phyloP scores from a whole-genome alignment of 2,113 vertebrate genomes.

The Pongo abelii region DNA sequence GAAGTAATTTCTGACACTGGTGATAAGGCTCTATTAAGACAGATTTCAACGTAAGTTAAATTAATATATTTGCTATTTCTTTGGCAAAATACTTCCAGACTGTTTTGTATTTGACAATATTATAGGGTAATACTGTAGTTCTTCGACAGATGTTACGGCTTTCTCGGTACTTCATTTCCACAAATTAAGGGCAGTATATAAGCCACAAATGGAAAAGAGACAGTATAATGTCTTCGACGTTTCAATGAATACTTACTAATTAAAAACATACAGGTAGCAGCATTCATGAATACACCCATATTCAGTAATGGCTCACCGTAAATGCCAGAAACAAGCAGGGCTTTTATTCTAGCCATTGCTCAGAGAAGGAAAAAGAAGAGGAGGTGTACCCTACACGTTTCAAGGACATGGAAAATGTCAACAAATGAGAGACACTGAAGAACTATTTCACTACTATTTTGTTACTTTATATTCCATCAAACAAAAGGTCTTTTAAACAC shows the following conservation, averaged over 20 bases:
- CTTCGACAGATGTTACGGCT: background rate
- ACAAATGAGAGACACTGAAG: background rate
- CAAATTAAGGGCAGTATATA: background rate
- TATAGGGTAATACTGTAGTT: background rate
- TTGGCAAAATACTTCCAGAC: background rate
- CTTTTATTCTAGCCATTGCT: slow-evolving; percentile 35
- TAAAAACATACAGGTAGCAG: background rate
- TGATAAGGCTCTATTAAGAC: background rate
- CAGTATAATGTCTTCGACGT: background rate
- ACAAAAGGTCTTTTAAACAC: slow-evolving; percentile 19
- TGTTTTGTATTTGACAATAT: background rate
- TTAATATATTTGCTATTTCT: background rate
- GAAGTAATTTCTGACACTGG: background rate
- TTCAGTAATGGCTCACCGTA: background rate
- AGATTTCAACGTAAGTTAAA: background rate
- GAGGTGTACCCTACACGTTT: background rate
- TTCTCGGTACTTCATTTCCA: slow-evolving; percentile 34
- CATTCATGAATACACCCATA: background rate
- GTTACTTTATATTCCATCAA: background rate
- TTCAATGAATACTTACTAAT: background rate
- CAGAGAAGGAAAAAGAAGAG: background rate
- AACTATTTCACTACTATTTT: background rate
- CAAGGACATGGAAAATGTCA: slow-evolving; percentile 4
- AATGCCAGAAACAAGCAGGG: background rate
- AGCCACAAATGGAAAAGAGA: background rate